Base-by-base conservation (phyloP, 2,888 invertebrate genomes). In the Torymus auratus region DNA sequence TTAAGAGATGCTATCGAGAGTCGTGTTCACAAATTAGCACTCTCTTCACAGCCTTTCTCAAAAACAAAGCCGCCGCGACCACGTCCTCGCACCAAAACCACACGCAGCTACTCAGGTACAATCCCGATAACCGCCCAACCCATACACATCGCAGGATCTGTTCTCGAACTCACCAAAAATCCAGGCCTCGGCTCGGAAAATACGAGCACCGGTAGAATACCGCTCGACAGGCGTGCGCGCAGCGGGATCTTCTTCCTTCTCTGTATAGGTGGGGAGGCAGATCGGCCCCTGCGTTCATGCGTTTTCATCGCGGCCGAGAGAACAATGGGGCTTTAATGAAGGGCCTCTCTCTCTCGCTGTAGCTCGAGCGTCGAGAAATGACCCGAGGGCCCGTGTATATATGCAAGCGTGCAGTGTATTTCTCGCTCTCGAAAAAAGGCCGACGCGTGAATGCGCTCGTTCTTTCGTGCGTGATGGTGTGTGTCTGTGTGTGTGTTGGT, bases 311-410 rank as follows among this genome's bases (percentile, higher is more conserved):
- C 13, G 72, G 15, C 23, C 23, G 74, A 56, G 77, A 82, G 80
- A 82, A 82, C 82, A 82, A 82, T 82, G 77, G 79, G 64, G 23
- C 65, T 79, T 82, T 80, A 80, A 82, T 80, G 77, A 79, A 81
- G 80, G 77, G 41, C 73, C 75, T 80, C 60, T 17, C 28, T 41
- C 53, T 52, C 41, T n/a, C 14, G 50, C 20, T 14, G 56, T 64
- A 17, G 28, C 23, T 13, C 52, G 28, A 28, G 20, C 61, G n/a
- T 28, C 20, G 68, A 61, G 68, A 73, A 68, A 71, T 62, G 73
- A 73, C 73, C 78, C 67, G 61, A 64, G 41, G 72, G 64, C 50
- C 52, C 50, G 11, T 41, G 7, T 41, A 41, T 28, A 28, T 28
- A 28, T 5, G 41, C 41, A 41, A 41, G 41, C 7, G 41, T 41